A percentile compares a stretch with the other conserved stretches of the same genome.
Conservation (phyloP, 2,113 vertebrate species). For the Nothoprocta perdicaria region DNA sequence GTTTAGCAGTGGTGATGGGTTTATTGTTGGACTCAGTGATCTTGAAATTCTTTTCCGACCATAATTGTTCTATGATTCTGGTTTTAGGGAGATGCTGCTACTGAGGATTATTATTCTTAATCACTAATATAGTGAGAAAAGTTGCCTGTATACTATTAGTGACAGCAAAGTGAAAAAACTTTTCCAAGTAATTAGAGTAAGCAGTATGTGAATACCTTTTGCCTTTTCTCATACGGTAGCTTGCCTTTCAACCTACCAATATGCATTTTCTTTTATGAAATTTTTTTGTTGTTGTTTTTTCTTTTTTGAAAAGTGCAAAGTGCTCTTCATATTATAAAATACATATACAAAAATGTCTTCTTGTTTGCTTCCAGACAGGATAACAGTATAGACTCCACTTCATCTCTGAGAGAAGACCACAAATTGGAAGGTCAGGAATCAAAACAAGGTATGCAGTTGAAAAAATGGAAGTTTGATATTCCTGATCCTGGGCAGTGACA, state of each 20-base stretch:
- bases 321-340: not conserved
- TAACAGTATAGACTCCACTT: slow-evolving; percentile 87
- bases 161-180: not conserved
- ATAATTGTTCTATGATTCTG: no score
- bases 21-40: no score
- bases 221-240: not conserved
- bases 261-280: not conserved
- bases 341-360: not conserved
- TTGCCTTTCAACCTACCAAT: not conserved
- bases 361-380: slow-evolving; percentile 84
- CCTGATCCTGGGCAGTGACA: not conserved
- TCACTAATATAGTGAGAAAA: not conserved
- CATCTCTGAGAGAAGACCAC: slow-evolving; percentile 81
- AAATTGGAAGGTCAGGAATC: slow-evolving; percentile 81
- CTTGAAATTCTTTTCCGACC: no score
- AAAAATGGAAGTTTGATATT: not conserved
- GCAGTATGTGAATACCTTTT: not conserved
- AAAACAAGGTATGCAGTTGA: slow-evolving; percentile 84
- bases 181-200: not conserved
- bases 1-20: no score
- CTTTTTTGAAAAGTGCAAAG: not conserved
- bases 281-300: not conserved
- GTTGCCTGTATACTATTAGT: not conserved
- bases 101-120: not conserved
- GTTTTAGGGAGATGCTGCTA: not conserved